These are phyloP conservation scores for Mustelus asterias DNA, from an alignment of 2,113 vertebrate species.

Conservation along the genomic window DNA sequence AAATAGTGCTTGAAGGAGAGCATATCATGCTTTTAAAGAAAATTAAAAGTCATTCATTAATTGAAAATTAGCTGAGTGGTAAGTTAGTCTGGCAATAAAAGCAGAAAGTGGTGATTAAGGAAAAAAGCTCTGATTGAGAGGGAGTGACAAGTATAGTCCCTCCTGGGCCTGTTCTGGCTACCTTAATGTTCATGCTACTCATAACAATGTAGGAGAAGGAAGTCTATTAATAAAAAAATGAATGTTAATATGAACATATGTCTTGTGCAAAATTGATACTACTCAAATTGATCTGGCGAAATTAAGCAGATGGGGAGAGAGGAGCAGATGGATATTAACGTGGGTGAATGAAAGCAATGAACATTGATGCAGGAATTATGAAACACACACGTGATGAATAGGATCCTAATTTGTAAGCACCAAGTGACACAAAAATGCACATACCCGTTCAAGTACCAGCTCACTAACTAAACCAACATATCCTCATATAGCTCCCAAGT, in stretches of 20 bases:
- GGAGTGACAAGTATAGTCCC: not conserved
- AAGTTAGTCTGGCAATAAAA: slow-evolving; percentile 6
- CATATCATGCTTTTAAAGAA: not conserved
- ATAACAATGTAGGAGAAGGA: not conserved
- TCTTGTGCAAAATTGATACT: slow-evolving; percentile 1
- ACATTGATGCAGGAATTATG: slow-evolving; percentile 9
- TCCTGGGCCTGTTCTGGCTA: not conserved
- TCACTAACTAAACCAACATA: not conserved
- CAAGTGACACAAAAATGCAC: not conserved
- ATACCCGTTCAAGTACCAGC: not conserved
- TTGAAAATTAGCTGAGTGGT: not conserved
- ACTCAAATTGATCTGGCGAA: not conserved
- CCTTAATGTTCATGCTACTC: not conserved
- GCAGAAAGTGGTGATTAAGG: not conserved
- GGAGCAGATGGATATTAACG: not conserved
- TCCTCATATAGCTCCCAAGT: not conserved
- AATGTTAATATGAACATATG: slow-evolving; percentile 8
- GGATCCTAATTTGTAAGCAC: slow-evolving; percentile 12
- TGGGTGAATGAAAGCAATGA: slow-evolving; percentile 22
- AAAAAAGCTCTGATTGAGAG: not conserved
- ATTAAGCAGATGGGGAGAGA: not conserved
- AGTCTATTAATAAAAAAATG: not conserved
- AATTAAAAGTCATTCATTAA: not conserved
- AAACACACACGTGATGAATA: not conserved
- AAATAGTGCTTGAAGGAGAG: not conserved